phyloP scores from a whole-genome alignment of 2,888 invertebrate genomes.

The Sinodicranocentrus sp. region DNA sequence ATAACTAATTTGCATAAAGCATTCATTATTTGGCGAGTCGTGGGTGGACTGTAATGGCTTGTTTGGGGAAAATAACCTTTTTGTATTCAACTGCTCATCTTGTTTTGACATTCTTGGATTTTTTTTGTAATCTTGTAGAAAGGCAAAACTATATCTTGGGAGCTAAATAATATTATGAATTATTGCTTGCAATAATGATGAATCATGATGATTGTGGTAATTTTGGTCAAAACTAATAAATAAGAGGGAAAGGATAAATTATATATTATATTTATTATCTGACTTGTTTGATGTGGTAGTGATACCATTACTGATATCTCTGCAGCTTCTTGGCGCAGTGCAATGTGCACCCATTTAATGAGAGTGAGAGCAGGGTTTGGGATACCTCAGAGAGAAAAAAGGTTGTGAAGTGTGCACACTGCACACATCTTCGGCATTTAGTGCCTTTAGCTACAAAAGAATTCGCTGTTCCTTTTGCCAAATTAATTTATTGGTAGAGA shows the following conservation, averaged over 20 bases:
- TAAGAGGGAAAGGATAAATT: not conserved
- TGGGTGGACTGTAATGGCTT: slow-evolving; percentile 43
- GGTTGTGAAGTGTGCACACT: too few species aligned
- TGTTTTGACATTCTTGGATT: too few species aligned
- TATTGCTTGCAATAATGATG: slow-evolving; percentile 8
- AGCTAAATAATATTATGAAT: not conserved
- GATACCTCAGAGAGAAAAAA: too few species aligned
- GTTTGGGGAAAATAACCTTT: slow-evolving; percentile 12
- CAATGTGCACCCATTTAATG: too few species aligned
- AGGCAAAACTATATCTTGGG: not conserved
- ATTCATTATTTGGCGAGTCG: slow-evolving; percentile 37
- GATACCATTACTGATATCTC: slow-evolving; percentile 14
- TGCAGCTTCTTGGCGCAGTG: not conserved
- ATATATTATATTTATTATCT: not conserved
- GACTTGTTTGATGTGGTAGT: not conserved
- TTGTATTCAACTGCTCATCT: not conserved
- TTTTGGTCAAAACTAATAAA: slow-evolving; percentile 2
- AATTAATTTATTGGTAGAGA: slow-evolving; percentile 22
- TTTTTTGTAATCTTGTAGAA: too few species aligned
- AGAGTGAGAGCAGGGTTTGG: too few species aligned
- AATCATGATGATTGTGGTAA: not conserved
- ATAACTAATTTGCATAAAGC: slow-evolving; percentile 44
- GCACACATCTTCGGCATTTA: not conserved
- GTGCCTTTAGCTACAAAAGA: slow-evolving; percentile 12
- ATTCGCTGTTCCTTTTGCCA: slow-evolving; percentile 8